These are phyloP conservation scores for Micrasema longulum DNA, from an alignment of 1,140 invertebrate species.

Conservation along the genomic window DNA sequence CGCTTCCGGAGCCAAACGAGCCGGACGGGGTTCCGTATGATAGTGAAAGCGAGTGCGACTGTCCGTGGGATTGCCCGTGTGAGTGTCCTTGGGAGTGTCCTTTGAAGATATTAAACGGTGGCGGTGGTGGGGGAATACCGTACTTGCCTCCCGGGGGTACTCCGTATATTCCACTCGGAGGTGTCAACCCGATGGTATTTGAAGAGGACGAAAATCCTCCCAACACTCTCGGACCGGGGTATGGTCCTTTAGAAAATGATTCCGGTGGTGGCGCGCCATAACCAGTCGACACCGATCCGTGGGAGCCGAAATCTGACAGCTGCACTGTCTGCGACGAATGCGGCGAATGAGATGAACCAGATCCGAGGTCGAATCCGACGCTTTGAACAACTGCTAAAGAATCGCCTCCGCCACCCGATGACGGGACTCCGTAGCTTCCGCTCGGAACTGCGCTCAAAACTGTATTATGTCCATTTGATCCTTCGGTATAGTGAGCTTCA, in stretches of 20 bases:
- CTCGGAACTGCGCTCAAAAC: conserved; percentile 6
- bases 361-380: conserved; percentile 64
- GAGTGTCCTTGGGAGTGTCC: conserved; percentile 59
- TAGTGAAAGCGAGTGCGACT: conserved; percentile 58
- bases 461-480: conserved; percentile 25
- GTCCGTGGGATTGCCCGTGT: conserved; percentile 42
- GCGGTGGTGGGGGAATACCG: conserved; percentile 66
- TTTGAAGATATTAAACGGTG: conserved; percentile 58
- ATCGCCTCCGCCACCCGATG: conserved; percentile 53
- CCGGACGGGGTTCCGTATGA: conserved; percentile 64
- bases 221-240: conserved; percentile 65
- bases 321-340: conserved; percentile 4
- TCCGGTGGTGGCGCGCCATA: conserved; percentile 68
- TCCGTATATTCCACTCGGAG: conserved; percentile 69
- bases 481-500: conserved; percentile 66
- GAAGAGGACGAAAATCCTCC: conserved; percentile 56
- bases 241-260: conserved; percentile 66
- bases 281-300: conserved; percentile 64
- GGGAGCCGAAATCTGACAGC: conserved; percentile 51
- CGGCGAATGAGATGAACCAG: conserved; percentile 30
- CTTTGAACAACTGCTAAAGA: conserved; percentile 64
- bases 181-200: conserved; percentile 65
- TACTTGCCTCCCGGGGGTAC: conserved; percentile 68
- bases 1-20: conserved; percentile 59
- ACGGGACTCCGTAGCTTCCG: conserved; percentile 26